Percentiles rank a stretch among this genome's conserved stretches.
These are phyloP conservation scores for Mustela lutreola DNA, from an alignment of 2,113 vertebrate genomes.

Conservation along the genomic window DNA sequence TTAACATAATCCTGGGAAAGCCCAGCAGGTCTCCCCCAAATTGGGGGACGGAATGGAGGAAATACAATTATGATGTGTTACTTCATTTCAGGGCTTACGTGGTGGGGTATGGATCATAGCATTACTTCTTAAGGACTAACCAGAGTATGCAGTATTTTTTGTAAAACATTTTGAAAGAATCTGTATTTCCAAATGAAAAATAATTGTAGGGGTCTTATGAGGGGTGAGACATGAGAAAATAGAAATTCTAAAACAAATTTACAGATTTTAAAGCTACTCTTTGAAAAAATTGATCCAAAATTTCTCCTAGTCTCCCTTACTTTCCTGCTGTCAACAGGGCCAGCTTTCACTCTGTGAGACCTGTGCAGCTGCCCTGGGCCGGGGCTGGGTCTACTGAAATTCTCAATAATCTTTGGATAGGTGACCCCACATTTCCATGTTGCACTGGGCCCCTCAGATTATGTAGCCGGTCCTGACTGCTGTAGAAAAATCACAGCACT, in stretches of 20 bases:
- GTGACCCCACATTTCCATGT: background rate
- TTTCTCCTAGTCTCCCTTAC: background rate
- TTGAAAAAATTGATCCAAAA: background rate
- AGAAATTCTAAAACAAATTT: constrained; percentile 22
- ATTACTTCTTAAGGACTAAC: background rate
- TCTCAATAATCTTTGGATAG: background rate
- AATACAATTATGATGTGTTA: background rate
- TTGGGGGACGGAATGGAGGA: background rate
- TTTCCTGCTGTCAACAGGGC: too few relatives aligned
- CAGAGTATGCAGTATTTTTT: constrained; percentile 1
- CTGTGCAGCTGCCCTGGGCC: background rate
- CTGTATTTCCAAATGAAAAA: background rate
- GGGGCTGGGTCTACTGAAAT: background rate
- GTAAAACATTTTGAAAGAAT: constrained; percentile 17
- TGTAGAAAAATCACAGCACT: background rate
- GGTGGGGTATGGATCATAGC: background rate
- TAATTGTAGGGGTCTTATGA: background rate
- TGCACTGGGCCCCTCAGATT: background rate
- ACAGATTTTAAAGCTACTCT: background rate
- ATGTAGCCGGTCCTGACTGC: background rate
- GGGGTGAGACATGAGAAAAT: background rate
- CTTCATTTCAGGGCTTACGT: background rate
- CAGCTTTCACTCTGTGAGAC: background rate
- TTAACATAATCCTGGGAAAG: background rate
- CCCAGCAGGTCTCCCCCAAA: background rate